A percentile compares a stretch with the other conserved stretches of the same genome.
phyloP scores from a whole-genome alignment of 2,113 vertebrate genomes.

The Bujurquina vittata region DNA sequence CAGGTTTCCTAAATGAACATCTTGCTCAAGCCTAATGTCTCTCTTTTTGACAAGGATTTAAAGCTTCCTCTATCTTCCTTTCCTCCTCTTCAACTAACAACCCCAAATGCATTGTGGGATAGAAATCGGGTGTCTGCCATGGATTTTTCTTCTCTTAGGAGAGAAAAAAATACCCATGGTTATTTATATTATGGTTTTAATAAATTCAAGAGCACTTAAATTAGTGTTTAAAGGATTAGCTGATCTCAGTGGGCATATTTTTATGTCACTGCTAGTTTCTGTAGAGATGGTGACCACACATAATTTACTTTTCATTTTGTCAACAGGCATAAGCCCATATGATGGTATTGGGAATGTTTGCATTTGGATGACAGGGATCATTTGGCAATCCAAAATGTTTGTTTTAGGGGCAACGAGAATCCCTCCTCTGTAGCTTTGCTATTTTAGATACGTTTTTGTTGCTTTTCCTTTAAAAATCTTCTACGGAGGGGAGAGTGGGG shows the following conservation, averaged over 20 bases:
- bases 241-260: constrained; percentile 31
- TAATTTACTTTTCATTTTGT: constrained; percentile 45
- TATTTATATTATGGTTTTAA: constrained; percentile 67
- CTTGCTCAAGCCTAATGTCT: constrained; percentile 71
- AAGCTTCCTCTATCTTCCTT: constrained; percentile 55
- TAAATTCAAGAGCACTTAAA: constrained; percentile 50
- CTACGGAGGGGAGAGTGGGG: background rate
- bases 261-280: constrained; percentile 17
- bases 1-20: constrained; percentile 79
- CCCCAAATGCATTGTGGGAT: constrained; percentile 68
- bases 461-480: constrained; percentile 46
- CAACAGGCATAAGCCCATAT: constrained; percentile 43
- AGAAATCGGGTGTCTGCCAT: constrained; percentile 70
- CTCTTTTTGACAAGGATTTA: constrained; percentile 77
- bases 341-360: constrained; percentile 58
- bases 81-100: constrained; percentile 44
- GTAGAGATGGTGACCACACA: constrained; percentile 11
- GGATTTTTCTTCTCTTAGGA: constrained; percentile 62
- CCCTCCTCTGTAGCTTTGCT: constrained; percentile 15
- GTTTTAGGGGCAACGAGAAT: constrained; percentile 46
- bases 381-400: constrained; percentile 63
- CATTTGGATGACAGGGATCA: constrained; percentile 62
- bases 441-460: constrained; percentile 37
- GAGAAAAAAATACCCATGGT: constrained; percentile 48
- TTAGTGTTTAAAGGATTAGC: constrained; percentile 52